Percentiles rank a stretch among this genome's conserved stretches.
These are phyloP conservation scores for Tinamus major DNA, from an alignment of 2,797 vertebrate species.

Conservation along the genomic window DNA sequence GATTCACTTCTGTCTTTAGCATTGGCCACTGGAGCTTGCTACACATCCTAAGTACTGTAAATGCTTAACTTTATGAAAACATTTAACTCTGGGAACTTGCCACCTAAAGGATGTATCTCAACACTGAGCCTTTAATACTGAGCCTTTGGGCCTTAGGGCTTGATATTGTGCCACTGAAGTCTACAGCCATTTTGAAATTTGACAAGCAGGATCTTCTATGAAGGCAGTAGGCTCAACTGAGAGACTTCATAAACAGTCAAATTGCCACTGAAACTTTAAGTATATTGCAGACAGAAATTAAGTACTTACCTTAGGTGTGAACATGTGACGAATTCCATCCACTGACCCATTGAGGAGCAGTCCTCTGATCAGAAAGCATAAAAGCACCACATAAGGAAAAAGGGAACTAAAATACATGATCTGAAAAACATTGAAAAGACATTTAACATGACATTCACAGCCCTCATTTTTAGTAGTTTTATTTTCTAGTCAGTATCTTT, in stretches of 20 bases:
- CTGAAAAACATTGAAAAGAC: conserved; percentile 78
- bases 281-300: neutral
- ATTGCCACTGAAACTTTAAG: neutral
- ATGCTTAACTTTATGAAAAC: neutral
- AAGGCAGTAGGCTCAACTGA: neutral
- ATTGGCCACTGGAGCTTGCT: neutral
- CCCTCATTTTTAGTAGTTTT: neutral
- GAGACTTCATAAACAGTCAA: conserved; percentile 3
- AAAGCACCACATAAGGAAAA: conserved; percentile 93
- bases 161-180: neutral
- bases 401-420: conserved; percentile 99
- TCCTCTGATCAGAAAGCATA: conserved; percentile 93
- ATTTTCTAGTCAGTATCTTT: neutral
- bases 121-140: neutral
- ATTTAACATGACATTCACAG: neutral
- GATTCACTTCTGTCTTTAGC: neutral
- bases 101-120: neutral
- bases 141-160: neutral
- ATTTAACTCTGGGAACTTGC: neutral
- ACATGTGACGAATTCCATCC: conserved; percentile 96
- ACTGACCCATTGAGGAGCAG: conserved; percentile 93
- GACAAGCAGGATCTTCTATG: neutral
- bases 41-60: neutral
- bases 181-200: neutral
- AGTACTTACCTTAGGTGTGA: conserved; percentile 92